phyloP scores from a whole-genome alignment of 2,888 invertebrate species.

The Drosophila bunnanda region DNA sequence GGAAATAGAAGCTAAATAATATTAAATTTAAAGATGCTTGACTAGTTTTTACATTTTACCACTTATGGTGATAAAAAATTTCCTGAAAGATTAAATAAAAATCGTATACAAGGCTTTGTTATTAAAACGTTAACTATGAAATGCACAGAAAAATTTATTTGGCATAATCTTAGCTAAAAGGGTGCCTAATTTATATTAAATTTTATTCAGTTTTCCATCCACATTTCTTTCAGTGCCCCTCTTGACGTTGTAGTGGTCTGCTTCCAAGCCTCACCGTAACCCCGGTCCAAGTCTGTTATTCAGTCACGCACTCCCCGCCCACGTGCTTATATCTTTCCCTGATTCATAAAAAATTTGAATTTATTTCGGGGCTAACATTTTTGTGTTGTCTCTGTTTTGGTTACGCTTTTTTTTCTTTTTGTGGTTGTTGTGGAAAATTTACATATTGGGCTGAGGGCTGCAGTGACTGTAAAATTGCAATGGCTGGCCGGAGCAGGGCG shows the following conservation, averaged over 20 bases:
- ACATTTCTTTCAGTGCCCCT: conserved; percentile 5
- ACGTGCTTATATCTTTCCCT: conserved; percentile 43
- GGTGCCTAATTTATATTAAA: not conserved
- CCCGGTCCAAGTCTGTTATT: conserved; percentile 33
- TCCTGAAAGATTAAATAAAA: not conserved
- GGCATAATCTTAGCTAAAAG: too few relatives aligned
- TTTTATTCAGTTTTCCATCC: not conserved
- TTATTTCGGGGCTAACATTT: conserved; percentile 53
- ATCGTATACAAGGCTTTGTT: not conserved
- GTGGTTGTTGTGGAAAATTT: conserved; percentile 24
- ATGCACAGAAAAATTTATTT: not conserved
- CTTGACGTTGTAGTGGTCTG: conserved; percentile 8
- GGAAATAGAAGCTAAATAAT: not conserved
- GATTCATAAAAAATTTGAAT: conserved; percentile 75
- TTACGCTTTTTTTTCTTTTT: conserved; percentile 26
- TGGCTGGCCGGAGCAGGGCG: conserved; percentile 18
- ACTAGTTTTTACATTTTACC: too few relatives aligned
- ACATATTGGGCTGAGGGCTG: conserved; percentile 39
- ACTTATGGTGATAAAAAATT: too few relatives aligned
- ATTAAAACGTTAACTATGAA: not conserved
- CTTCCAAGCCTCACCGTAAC: conserved; percentile 13
- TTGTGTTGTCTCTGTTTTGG: conserved; percentile 44
- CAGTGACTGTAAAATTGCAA: conserved; percentile 32
- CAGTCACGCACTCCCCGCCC: conserved; percentile 53
- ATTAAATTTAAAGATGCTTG: not conserved